Base-by-base conservation (phyloP, 2,888 invertebrate species). In the Dermolepida albohirtum region DNA sequence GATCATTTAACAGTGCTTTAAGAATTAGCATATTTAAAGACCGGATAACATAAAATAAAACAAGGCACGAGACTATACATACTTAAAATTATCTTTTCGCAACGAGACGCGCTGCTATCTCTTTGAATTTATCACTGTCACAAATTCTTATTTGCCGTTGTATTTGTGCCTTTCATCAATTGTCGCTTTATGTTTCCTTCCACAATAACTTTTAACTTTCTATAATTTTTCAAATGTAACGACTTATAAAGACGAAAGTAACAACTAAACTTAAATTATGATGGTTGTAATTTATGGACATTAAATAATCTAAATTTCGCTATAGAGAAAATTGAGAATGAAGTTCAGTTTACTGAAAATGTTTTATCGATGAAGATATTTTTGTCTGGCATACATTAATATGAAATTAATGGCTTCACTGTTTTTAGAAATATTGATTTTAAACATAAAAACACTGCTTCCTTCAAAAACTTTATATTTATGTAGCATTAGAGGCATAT, bases 301-400 rank as follows among this genome's bases (percentile, higher is more conserved):
- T 34, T 14, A 34, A 47, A 34, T 34, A 22, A 7, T 10, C 44
- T 62, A 62, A 62, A 62, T 47, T 34, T 47, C 16, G 34, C 29
- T 62, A 49, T 11, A 16, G n/a, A 5, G 47, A 16, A 49, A 47
- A 62, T 62, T 49, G 34, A 34, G 16, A 47, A 49, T 16, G 14
- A 40, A 7, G 12, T 54, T 41, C 17, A 17, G 47, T 7, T 34
- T 47, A 39, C 16, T 34, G 16, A 39, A 14, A 39, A 12, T 22
- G 59, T 62, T 62, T 47, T 62, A 62, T 62, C 59, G 59, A 49
- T 49, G 47, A 62, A 12, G 47, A 47, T 62, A 62, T 49, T 62
- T 62, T 47, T 47, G 34, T 17, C 34, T 29, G 27, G 29, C 47
- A 29, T 34, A 44, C 59, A 47, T 47, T 62, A 62, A 62, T 62